A percentile compares a stretch with the other conserved stretches of the same genome.
These are phyloP conservation scores for Anodontia alba DNA, from an alignment of 2,888 invertebrate genomes.

Conservation along the genomic window DNA sequence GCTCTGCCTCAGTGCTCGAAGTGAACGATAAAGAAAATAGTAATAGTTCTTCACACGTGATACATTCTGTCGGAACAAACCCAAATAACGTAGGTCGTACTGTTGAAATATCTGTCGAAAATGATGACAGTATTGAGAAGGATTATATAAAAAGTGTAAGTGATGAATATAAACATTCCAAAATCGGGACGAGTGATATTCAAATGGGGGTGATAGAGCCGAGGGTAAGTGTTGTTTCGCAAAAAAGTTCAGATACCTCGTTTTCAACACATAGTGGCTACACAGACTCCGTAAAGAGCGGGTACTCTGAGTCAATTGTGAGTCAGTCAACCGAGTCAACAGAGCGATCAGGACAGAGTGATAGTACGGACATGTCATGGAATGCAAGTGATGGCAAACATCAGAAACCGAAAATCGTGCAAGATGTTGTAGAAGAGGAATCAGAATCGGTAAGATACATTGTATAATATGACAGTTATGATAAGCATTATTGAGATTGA, in stretches of 20 bases:
- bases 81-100: neutral
- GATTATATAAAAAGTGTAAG: slow-evolving; percentile 9
- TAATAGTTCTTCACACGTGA: slow-evolving; percentile 2
- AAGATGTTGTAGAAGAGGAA: neutral
- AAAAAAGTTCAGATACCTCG: slow-evolving; percentile 44
- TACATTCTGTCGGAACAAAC: neutral
- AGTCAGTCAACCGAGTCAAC: slow-evolving; percentile 36
- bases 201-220: slow-evolving; percentile 4
- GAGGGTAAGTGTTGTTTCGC: slow-evolving; percentile 27
- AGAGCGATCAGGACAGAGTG: slow-evolving; percentile 24
- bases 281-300: slow-evolving; percentile 27
- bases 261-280: slow-evolving; percentile 40
- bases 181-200: slow-evolving; percentile 3
- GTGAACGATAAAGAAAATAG: neutral
- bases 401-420: neutral
- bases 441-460: neutral
- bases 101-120: slow-evolving; percentile 1
- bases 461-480: too few species aligned
- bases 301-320: slow-evolving; percentile 43
- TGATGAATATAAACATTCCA: slow-evolving; percentile 6
- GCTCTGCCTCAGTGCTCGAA: slow-evolving; percentile 43
- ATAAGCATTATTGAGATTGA: too few species aligned
- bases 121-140: neutral
- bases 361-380: slow-evolving; percentile 27
- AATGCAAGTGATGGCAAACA: slow-evolving; percentile 26